Base-by-base conservation (phyloP, 1,140 invertebrate genomes). In the Calliphora vicina region DNA sequence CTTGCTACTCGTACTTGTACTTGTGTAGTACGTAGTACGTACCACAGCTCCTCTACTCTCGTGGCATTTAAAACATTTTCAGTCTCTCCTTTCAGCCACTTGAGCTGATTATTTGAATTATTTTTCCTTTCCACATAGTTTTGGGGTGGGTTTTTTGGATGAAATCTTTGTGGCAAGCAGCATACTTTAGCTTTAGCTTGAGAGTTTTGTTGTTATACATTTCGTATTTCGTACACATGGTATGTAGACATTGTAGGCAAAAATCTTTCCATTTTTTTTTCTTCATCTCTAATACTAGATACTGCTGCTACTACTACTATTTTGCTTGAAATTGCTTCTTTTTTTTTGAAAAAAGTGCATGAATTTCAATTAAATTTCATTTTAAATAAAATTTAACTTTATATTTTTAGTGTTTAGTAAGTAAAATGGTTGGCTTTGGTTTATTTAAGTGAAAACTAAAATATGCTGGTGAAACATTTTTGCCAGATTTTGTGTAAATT, bases 71-170 rank as follows among this genome's bases (percentile, higher is more conserved):
- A 78, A 78, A 78, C 35, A 78, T 78, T 78, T 78, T 45, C 35
- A 78, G 74, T 45, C 74, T 43, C 74, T 78, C 35, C 74, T 78
- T 43, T 78, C 74, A 78, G 74, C 74, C 74, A 78, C 74, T 78
- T 78, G 74, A 78, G 74, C 74, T 78, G 74, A 78, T 78, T 78
- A 78, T 78, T 78, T 43, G 74, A 78, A 78, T 78, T 78, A 78
- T 78, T 78, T 78, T 78, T 78, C 74, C 74, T 43, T 78, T 78
- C 74, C 74, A 78, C 35, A 78, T 78, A 23, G 35, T 23, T 78
- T 43, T 78, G 74, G 74, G 74, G 74, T 78, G 74, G 74, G 74
- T 78, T 78, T 35, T 27, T 74, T 25, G 74, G 35, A 23, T 17
- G 35, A 43, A 43, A 78, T 78, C 74, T 78, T 78, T 78, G 74